Evolutionary conservation across 2,113 vertebrate species (phyloP).

Genomic region (Fulmarus glacialis): DNA sequence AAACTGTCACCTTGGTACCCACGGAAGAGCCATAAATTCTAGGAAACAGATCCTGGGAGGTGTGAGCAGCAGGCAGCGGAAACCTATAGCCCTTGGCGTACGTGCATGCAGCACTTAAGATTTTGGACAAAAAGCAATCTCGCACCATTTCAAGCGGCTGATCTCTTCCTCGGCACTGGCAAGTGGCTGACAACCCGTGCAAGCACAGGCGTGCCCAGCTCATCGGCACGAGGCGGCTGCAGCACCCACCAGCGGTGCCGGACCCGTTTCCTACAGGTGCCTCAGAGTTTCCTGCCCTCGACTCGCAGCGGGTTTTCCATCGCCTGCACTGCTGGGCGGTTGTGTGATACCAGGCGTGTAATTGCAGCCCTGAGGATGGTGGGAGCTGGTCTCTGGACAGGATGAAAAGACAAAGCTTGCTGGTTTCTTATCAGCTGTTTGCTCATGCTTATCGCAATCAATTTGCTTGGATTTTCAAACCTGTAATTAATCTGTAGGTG

Average conservation of each 20-base stretch:
- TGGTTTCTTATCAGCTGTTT: background rate
- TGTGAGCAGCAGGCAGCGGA: background rate
- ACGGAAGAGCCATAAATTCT: background rate
- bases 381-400: background rate
- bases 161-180: background rate
- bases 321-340: accelerated
- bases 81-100: background rate
- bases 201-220: background rate
- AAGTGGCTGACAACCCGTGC: accelerated
- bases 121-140: background rate
- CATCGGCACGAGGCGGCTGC: accelerated
- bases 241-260: accelerated
- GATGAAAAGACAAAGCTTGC: background rate
- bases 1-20: background rate
- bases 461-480: background rate
- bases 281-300: background rate
- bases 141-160: background rate
- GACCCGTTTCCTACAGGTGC: background rate
- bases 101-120: accelerated
- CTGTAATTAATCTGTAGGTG: background rate
- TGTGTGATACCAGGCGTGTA: background rate
- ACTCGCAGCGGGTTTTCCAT: accelerated
- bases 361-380: background rate
- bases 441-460: background rate
- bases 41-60: background rate